Base-by-base conservation (phyloP, 1,140 invertebrate species). In the Ceratina australensis region DNA sequence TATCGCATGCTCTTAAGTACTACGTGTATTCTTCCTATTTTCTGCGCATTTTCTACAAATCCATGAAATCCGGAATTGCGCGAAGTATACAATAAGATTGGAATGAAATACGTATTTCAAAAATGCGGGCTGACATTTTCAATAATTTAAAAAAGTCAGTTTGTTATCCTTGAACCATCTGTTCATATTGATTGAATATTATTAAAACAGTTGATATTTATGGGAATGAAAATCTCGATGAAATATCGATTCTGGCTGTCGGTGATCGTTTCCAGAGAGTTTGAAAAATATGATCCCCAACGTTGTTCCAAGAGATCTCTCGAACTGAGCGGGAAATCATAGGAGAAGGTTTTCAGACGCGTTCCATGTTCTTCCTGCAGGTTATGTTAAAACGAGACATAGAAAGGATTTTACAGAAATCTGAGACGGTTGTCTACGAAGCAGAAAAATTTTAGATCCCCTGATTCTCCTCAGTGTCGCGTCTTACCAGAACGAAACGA, bases 341-440 rank as follows among this genome's bases (percentile, higher is more conserved):
- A 24, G 26, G 26, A 47, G 56, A 8, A 24, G 16, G 52, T 82
- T 47, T 74, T 15, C 33, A 42, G 59, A 56, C 54, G 28, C 18
- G 56, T 52, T 57, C n/a, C 56, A 63, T 64, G 67, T 64, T 72
- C 72, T 80, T 42, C 13, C 56, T 20, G 49, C 33, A 15, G 20
- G 49, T 76, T 49, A 65, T 67, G 50, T 81, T 65, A 33, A 57
- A 52, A 72, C 56, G 18, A 26, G 28, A 16, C 10, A 42, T 60
- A 16, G 49, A 47, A 60, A 0, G 15, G 24, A 10, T 54, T 52
- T 18, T 1, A 1, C 15, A 18, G 50, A 52, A 67, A 82, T 82
- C 74, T 68, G 22, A 33, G 42, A 82, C 52, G 26, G 15, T 61
- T 47, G 57, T 66, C 56, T 33, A 68, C 74, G 76, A 78, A 57